These are phyloP conservation scores for Haliclystus octoradiatus DNA, from an alignment of 30 jellyfish, hydroid and myxozoan species.

Conservation along the genomic window DNA sequence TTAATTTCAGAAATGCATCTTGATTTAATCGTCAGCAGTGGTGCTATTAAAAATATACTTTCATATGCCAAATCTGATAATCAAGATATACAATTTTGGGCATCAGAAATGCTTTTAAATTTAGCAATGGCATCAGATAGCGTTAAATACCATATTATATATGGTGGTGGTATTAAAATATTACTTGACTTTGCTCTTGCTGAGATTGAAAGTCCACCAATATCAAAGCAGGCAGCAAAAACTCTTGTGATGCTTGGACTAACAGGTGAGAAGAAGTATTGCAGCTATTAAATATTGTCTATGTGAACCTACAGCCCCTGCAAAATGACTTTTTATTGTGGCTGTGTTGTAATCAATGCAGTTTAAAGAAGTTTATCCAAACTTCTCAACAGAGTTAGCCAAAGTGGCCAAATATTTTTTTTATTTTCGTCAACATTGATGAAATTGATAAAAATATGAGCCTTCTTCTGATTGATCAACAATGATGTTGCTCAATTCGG, in stretches of 20 bases:
- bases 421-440: too few relatives aligned
- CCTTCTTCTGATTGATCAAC: too few relatives aligned
- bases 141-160: conserved; percentile 48
- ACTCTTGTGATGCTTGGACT: conserved; percentile 70
- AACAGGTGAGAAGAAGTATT: too few relatives aligned
- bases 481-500: too few relatives aligned
- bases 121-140: conserved; percentile 77
- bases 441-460: too few relatives aligned
- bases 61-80: conserved; percentile 34
- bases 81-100: conserved; percentile 71
- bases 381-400: too few relatives aligned
- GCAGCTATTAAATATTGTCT: too few relatives aligned
- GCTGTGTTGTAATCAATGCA: too few relatives aligned
- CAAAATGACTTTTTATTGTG: too few relatives aligned
- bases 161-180: conserved; percentile 64
- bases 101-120: conserved; percentile 68
- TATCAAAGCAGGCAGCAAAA: conserved; percentile 65
- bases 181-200: conserved; percentile 71
- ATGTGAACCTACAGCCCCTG: too few relatives aligned
- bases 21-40: conserved; percentile 27
- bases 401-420: too few relatives aligned
- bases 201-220: conserved; percentile 72
- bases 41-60: conserved; percentile 44
- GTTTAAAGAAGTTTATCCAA: too few relatives aligned
- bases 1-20: conserved; percentile 40